Conservation (phyloP, 1,140 invertebrate genomes). For the Drosophila auraria region DNA sequence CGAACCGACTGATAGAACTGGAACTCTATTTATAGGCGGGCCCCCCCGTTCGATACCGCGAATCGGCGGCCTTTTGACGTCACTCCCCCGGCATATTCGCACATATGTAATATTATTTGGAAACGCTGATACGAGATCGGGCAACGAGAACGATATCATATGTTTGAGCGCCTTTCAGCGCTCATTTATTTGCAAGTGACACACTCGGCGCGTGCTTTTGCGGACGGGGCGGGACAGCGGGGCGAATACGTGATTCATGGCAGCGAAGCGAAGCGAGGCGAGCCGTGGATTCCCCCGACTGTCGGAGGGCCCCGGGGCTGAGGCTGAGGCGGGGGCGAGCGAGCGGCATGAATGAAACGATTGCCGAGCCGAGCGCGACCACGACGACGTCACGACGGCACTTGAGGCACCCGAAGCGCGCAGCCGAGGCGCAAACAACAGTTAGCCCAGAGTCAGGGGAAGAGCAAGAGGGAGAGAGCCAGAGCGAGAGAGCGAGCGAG, state of each 20-base stretch:
- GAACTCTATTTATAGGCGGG: slow-evolving; percentile 47
- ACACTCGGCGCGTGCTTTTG: slow-evolving; percentile 20
- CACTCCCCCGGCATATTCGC: slow-evolving; percentile 24
- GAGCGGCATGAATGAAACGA: slow-evolving; percentile 67
- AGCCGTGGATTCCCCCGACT: slow-evolving; percentile 37
- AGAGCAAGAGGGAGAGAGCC: background rate
- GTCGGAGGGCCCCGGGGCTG: slow-evolving; percentile 1
- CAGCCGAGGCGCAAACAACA: slow-evolving; percentile 14
- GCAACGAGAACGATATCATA: slow-evolving; percentile 6
- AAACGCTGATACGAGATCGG: slow-evolving; percentile 8
- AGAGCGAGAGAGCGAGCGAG: background rate
- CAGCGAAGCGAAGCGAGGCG: slow-evolving; percentile 10
- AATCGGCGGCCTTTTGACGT: slow-evolving; percentile 56
- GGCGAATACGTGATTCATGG: slow-evolving; percentile 43
- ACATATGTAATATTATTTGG: background rate
- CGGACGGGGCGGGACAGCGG: background rate
- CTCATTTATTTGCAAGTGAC: slow-evolving; percentile 31
- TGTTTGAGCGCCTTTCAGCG: slow-evolving; percentile 33
- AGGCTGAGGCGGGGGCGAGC: background rate
- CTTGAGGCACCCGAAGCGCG: slow-evolving; percentile 7
- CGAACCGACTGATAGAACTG: slow-evolving; percentile 28
- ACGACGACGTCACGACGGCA: slow-evolving; percentile 30
- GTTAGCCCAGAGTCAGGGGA: background rate
- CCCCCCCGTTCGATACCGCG: background rate
- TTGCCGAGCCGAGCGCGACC: background rate